Percentiles rank a stretch among this genome's conserved stretches.
Evolutionary conservation across 2,113 vertebrate species (phyloP).

Genomic region (Tetrax tetrax): DNA sequence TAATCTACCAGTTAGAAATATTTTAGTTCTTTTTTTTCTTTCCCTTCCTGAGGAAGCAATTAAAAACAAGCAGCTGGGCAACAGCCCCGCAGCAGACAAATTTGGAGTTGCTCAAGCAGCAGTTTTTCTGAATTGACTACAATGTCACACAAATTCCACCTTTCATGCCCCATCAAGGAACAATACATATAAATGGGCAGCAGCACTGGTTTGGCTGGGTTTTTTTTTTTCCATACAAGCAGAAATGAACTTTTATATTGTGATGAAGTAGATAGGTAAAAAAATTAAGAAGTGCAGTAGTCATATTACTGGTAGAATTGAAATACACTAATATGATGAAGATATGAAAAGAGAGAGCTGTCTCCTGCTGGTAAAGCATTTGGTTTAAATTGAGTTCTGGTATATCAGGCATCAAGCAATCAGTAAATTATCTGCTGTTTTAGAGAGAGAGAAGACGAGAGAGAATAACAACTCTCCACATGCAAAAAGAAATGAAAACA

Average conservation of each 20-base stretch:
- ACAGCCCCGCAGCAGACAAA: not conserved
- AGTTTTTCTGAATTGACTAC: constrained; percentile 4
- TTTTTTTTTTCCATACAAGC: not conserved
- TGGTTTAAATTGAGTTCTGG: not conserved
- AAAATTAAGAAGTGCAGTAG: not conserved
- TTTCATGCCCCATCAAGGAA: not conserved
- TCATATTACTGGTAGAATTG: not conserved
- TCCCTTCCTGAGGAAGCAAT: constrained; percentile 24
- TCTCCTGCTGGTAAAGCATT: not conserved
- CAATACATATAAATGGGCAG: not conserved
- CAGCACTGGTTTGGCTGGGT: not conserved
- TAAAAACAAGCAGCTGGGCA: constrained; percentile 44
- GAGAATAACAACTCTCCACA: not conserved
- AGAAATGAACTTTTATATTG: not conserved
- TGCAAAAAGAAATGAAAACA: not conserved
- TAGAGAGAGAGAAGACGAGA: not conserved
- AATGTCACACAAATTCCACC: not conserved
- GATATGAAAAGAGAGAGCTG: not conserved
- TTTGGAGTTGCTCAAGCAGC: not conserved
- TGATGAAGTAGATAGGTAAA: not conserved
- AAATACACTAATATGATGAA: not conserved
- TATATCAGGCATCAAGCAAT: not conserved
- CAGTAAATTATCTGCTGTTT: not conserved
- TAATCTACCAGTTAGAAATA: not conserved
- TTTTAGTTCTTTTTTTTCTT: not conserved